phyloP scores from a whole-genome alignment of 92 coral and sea anemone genomes.

The Epizoanthus stellaris region DNA sequence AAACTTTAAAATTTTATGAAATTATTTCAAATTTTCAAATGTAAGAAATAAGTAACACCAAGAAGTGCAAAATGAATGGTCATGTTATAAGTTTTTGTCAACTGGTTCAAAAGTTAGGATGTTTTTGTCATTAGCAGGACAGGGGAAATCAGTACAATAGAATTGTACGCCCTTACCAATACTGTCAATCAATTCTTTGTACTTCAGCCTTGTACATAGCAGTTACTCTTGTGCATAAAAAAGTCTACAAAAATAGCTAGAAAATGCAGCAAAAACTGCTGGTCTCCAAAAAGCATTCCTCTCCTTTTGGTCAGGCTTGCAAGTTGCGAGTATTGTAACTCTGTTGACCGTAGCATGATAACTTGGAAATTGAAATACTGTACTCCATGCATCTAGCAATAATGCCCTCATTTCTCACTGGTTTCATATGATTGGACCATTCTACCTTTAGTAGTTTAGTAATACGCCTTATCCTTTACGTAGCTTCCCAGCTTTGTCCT shows the following conservation, averaged over 20 bases:
- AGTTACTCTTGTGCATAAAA: background rate
- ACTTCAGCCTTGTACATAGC: background rate
- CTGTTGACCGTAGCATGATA: too few species aligned
- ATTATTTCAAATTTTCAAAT: too few species aligned
- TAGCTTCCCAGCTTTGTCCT: background rate
- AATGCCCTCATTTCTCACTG: background rate
- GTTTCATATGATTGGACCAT: background rate
- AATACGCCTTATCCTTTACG: background rate
- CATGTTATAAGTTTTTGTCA: too few species aligned
- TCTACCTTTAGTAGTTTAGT: background rate
- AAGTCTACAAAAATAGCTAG: conserved; percentile 46
- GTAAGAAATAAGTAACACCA: too few species aligned
- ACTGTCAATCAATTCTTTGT: background rate
- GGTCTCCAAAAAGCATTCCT: background rate
- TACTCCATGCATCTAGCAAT: background rate
- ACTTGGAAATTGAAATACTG: background rate
- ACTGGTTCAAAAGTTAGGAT: too few species aligned
- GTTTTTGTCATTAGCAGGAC: too few species aligned
- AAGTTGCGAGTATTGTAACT: background rate
- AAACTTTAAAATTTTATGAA: too few species aligned
- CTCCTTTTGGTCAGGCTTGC: background rate
- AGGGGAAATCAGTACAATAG: background rate
- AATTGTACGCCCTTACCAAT: background rate
- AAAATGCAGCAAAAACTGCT: background rate
- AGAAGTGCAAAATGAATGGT: too few species aligned